Percentiles rank a stretch among this genome's conserved stretches.
Conservation (phyloP, 2,888 invertebrate species). For the Sipha maydis region DNA sequence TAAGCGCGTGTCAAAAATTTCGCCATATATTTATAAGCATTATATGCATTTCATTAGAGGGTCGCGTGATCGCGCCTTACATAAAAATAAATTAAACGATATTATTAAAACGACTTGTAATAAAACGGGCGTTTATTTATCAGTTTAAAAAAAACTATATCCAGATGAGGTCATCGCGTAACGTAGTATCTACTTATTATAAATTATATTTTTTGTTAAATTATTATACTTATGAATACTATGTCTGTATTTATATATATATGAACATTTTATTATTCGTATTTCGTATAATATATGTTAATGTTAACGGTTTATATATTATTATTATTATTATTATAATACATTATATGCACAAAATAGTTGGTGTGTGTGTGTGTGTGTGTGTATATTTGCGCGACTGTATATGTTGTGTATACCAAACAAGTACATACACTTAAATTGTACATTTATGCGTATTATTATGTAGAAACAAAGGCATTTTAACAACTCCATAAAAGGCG, state of each 20-base stretch:
- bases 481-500: slow-evolving; percentile 29
- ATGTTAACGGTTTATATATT: neutral
- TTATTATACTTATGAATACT: neutral
- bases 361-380: neutral
- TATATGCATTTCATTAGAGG: neutral
- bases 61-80: neutral
- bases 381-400: neutral
- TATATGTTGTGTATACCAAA: neutral
- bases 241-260: neutral
- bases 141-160: neutral
- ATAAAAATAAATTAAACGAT: slow-evolving; percentile 18
- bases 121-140: slow-evolving; percentile 9
- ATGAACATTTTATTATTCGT: neutral
- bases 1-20: neutral
- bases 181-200: neutral
- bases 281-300: neutral
- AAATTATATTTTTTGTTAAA: neutral
- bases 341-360: neutral
- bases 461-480: slow-evolving; percentile 6
- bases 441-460: neutral
- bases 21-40: neutral
- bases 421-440: neutral
- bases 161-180: slow-evolving; percentile 8
- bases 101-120: neutral
- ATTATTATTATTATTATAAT: no score